Conservation (phyloP, 1,140 invertebrate species). For the Meteorus sp. region DNA sequence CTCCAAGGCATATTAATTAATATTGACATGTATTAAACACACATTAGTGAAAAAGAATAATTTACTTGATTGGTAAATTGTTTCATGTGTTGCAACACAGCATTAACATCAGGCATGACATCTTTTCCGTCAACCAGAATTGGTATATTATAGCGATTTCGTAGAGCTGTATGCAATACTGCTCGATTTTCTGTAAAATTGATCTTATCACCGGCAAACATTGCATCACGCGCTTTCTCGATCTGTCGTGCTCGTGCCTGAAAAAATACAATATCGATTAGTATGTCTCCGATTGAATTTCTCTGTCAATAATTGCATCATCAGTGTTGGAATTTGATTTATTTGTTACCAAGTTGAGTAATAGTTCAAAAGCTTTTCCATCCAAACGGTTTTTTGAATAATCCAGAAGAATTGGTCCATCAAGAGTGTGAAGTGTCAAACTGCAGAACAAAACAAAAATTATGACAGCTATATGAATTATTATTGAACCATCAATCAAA, state of each 20-base stretch:
- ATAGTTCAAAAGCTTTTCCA: conserved; percentile 71
- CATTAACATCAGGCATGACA: conserved; percentile 92
- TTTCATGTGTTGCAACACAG: conserved; percentile 93
- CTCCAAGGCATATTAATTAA: conserved; percentile 24
- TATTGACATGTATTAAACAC: not conserved
- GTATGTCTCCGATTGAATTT: not conserved
- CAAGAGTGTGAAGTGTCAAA: conserved; percentile 71
- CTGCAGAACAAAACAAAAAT: conserved; percentile 58
- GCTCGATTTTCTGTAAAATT: conserved; percentile 97
- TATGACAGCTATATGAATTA: conserved; percentile 11
- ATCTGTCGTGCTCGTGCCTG: conserved; percentile 82
- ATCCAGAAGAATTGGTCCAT: conserved; percentile 89
- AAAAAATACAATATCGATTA: conserved; percentile 20
- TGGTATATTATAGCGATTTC: conserved; percentile 79
- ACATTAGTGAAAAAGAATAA: conserved; percentile 4
- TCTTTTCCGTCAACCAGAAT: conserved; percentile 89
- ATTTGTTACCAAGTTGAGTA: conserved; percentile 75
- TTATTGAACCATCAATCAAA: not conserved
- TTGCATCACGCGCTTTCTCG: conserved; percentile 82
- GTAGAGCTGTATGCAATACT: conserved; percentile 92
- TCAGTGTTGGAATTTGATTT: not conserved
- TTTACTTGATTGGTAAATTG: conserved; percentile 79
- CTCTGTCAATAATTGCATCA: not conserved
- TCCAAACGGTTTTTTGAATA: conserved; percentile 96
- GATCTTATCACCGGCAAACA: conserved; percentile 95